Conservation (phyloP, 2,113 vertebrate genomes). For the Melanerpes aurifrons region DNA sequence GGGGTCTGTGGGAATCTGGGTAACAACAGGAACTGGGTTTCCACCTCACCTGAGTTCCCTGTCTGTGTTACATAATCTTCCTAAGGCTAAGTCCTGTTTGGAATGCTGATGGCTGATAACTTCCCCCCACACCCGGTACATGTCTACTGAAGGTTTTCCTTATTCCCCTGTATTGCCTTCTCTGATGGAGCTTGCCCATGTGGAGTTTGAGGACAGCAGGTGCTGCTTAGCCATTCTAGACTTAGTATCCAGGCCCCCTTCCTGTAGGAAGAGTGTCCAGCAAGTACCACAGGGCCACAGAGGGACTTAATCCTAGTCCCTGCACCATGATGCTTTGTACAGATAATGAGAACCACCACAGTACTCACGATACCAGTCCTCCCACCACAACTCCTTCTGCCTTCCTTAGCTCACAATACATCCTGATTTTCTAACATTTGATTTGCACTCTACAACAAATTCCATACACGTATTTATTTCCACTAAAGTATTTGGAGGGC, state of each 20-base stretch:
- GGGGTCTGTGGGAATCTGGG: neutral
- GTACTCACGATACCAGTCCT: neutral
- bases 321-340: rapidly evolving
- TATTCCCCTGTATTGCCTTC: neutral
- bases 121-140: neutral
- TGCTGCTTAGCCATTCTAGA: neutral
- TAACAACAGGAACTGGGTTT: neutral
- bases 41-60: neutral
- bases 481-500: neutral
- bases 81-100: neutral
- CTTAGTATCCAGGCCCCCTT: rapidly evolving
- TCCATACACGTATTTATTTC: rapidly evolving
- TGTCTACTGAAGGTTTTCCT: neutral
- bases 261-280: rapidly evolving
- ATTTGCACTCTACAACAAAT: neutral
- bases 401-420: neutral
- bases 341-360: neutral
- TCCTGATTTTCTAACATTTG: neutral
- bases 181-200: neutral
- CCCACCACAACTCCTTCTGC: neutral
- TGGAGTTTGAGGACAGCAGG: neutral
- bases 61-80: too few species aligned
- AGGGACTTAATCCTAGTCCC: neutral
- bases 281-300: neutral
- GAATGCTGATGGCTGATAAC: neutral